Evolutionary conservation across 2,113 vertebrate genomes (phyloP).

Genomic region (Ptilorrhoa leucosticta): DNA sequence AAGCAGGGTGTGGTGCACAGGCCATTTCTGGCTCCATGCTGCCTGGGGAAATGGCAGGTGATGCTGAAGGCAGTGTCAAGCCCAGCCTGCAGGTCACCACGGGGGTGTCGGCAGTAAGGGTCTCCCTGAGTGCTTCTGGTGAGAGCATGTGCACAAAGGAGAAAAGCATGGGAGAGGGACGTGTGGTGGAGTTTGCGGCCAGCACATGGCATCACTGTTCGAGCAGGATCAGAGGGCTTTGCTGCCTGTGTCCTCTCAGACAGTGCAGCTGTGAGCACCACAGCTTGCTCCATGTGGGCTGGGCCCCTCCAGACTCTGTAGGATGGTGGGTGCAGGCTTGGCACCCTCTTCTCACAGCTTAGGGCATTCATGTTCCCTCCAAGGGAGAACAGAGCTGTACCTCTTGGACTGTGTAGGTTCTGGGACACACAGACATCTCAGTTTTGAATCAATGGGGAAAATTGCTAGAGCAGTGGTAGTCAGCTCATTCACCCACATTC

Average conservation of each 20-base stretch:
- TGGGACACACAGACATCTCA: neutral
- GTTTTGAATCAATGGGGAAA: neutral
- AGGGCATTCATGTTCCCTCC: neutral
- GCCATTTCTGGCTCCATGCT: neutral
- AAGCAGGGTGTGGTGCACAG: neutral
- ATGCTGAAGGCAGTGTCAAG: neutral
- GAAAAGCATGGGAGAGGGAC: neutral
- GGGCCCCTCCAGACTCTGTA: neutral
- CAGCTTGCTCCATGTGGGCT: neutral
- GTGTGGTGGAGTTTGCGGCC: neutral
- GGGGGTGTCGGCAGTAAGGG: fast-evolving
- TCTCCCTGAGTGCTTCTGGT: neutral
- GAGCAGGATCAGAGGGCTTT: neutral
- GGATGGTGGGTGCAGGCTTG: neutral
- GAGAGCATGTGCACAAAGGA: neutral
- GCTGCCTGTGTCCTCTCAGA: neutral
- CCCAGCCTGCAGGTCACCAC: neutral
- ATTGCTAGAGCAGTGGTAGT: neutral
- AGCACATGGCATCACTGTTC: fast-evolving
- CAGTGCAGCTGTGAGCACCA: fast-evolving
- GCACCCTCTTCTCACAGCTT: neutral
- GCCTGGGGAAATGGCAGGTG: neutral
- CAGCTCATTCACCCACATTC: neutral
- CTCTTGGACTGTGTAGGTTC: neutral
- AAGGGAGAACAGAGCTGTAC: neutral